Base-by-base conservation (phyloP, 2,888 invertebrate species). In the Drosophila formosana region DNA sequence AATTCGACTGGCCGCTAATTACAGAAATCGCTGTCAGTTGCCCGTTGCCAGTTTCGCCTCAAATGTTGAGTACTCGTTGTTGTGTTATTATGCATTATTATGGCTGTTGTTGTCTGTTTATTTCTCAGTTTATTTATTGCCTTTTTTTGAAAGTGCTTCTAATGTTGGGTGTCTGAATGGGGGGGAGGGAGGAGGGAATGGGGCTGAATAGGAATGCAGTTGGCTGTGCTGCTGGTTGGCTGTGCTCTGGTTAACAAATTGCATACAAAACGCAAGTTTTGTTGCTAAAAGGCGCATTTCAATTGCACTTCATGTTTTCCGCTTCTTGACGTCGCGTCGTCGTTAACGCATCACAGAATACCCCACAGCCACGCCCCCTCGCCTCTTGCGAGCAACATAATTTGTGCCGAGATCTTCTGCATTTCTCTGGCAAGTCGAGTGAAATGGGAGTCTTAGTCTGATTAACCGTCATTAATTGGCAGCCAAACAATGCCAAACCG, bases 221-320 rank as follows among this genome's bases (percentile, higher is more conserved):
- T 41, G 13, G 50, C n/a, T 18, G 18, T 18, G 30, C 53, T 66
- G 66, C 49, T 72, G 88, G 85, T 85, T 68, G n/a, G n/a, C n/a
- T n/a, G n/a, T 88, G 84, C 84, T 85, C 84, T 85, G 89, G 88
- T 85, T 88, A 85, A 62, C 88, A 85, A 85, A 85, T 82, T 85
- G 84, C 88, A 89, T 88, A 89, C 84, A 89, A 85, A 88, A 85
- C 86, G 88, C 86, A 66, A 84, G 89, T 89, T 84, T 84, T 87
- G 89, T 72, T 89, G 82, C 88, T 70, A 85, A 82, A 88, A 82
- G 83, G 77, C 47, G 83, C 64, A 77, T 77, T 84, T 88, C 39
- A 73, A 66, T 41, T 80, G 83, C 80, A 80, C 57, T 70, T 28
- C 58, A 57, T 65, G 62, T 83, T 84, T 88, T 89, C 82, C 88